Percentiles rank a stretch among this genome's conserved stretches.
Conservation (phyloP, 2,888 invertebrate species). For the Carterocephalus palaemon region DNA sequence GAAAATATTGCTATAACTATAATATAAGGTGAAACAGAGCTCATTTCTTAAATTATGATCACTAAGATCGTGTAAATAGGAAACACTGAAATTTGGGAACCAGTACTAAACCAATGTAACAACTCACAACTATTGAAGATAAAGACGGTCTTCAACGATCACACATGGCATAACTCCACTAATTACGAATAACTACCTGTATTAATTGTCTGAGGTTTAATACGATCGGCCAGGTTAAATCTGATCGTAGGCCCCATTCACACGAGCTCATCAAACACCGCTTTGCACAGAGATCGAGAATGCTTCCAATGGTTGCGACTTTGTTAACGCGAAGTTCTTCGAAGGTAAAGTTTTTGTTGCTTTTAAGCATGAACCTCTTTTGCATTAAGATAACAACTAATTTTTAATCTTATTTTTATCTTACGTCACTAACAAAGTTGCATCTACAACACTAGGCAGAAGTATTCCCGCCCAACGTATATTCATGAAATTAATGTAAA, state of each 20-base stretch:
- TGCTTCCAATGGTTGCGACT: constrained; percentile 65
- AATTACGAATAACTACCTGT: constrained; percentile 17
- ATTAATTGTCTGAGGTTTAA: constrained; percentile 8
- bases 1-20: background rate
- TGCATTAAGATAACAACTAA: constrained; percentile 9
- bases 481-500: background rate
- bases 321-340: constrained; percentile 56
- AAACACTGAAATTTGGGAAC: constrained; percentile 20
- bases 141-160: constrained; percentile 5
- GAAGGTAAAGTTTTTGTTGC: constrained; percentile 76
- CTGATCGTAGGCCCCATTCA: constrained; percentile 9
- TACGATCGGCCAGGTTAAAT: background rate
- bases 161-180: constrained; percentile 21
- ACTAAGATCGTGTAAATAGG: constrained; percentile 23
- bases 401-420: constrained; percentile 1
- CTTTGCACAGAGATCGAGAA: constrained; percentile 73
- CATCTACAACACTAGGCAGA: constrained; percentile 26
- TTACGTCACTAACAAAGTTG: constrained; percentile 35
- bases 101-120: constrained; percentile 16
- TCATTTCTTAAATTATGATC: constrained; percentile 20
- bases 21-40: constrained; percentile 23
- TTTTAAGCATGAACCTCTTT: constrained; percentile 64
- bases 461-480: too few species aligned
- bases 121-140: constrained; percentile 12
- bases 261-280: constrained; percentile 61